Evolutionary conservation across 1,140 invertebrate genomes (phyloP).

Genomic region (Helicoverpa zea): DNA sequence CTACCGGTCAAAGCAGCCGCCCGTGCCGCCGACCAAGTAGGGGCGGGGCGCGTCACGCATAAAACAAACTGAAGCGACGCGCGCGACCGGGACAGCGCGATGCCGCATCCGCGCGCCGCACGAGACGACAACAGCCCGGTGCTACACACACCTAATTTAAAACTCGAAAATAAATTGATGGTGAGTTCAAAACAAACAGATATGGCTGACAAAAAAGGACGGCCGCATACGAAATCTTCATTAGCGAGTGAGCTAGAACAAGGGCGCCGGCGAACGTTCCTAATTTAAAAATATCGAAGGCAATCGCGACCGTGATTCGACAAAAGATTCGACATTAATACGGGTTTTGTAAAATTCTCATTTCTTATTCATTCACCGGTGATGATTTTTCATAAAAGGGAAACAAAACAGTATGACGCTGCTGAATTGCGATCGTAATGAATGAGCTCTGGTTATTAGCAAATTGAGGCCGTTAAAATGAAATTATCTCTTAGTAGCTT

Average conservation of each 20-base stretch:
- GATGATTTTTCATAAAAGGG: slow-evolving; percentile 68
- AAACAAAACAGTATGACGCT: slow-evolving; percentile 72
- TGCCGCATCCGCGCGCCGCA: slow-evolving; percentile 43
- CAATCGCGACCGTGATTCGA: slow-evolving; percentile 63
- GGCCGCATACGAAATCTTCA: slow-evolving; percentile 78
- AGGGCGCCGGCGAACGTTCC: slow-evolving; percentile 69
- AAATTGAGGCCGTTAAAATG: slow-evolving; percentile 80
- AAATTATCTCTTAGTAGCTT: slow-evolving; percentile 73
- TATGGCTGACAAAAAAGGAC: slow-evolving; percentile 83
- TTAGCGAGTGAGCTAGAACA: slow-evolving; percentile 68
- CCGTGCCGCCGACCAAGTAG: slow-evolving; percentile 63
- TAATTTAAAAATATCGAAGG: slow-evolving; percentile 75
- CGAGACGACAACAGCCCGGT: slow-evolving; percentile 70
- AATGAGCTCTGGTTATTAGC: slow-evolving; percentile 76
- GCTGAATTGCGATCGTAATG: slow-evolving; percentile 71
- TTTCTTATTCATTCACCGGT: slow-evolving; percentile 72
- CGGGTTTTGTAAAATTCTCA: slow-evolving; percentile 71
- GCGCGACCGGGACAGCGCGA: slow-evolving; percentile 70
- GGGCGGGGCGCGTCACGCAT: slow-evolving; percentile 83
- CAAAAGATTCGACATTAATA: slow-evolving; percentile 67
- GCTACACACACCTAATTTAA: slow-evolving; percentile 80
- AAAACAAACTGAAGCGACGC: slow-evolving; percentile 81
- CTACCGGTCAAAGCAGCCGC: slow-evolving; percentile 83
- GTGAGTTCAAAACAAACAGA: slow-evolving; percentile 84
- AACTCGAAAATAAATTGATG: slow-evolving; percentile 84